A percentile compares a stretch with the other conserved stretches of the same genome.
Conservation (phyloP, 2,797 vertebrate species). For the Malacoctenus gilli region DNA sequence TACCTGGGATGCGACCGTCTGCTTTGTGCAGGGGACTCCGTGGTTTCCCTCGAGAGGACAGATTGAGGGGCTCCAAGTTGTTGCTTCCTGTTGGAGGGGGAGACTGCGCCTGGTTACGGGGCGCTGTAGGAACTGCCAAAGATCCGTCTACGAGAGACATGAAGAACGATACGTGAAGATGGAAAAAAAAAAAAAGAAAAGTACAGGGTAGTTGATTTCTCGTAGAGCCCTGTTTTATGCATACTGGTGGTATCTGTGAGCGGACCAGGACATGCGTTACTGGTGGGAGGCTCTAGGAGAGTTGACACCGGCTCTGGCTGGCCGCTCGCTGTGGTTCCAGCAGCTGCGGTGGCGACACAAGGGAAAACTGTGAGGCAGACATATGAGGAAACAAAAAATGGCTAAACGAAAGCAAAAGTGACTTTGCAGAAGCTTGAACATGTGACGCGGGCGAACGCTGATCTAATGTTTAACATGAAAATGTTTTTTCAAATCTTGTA, state of each 20-base stretch:
- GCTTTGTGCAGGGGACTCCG: conserved; percentile 58
- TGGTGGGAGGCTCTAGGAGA: conserved; percentile 19
- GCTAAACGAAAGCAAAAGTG: conserved; percentile 71
- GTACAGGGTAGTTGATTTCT: no score
- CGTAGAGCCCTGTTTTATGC: conserved; percentile 15
- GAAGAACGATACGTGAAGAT: no score
- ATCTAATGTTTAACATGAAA: neutral
- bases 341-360: conserved; percentile 2
- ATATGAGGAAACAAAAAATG: conserved; percentile 53
- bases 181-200: no score
- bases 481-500: conserved; percentile 4
- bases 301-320: conserved; percentile 19
- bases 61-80: conserved; percentile 76
- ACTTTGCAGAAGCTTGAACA: conserved; percentile 4
- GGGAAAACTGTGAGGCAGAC: conserved; percentile 40
- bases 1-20: conserved; percentile 88
- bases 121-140: conserved; percentile 8
- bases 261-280: neutral
- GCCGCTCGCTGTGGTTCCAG: conserved; percentile 11
- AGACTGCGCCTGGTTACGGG: conserved; percentile 13
- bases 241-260: conserved; percentile 36
- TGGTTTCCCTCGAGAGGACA: conserved; percentile 69
- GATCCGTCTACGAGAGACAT: conserved; percentile 20
- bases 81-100: conserved; percentile 10
- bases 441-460: neutral